phyloP scores from a whole-genome alignment of 2,797 vertebrate genomes.

The Argentina silus region DNA sequence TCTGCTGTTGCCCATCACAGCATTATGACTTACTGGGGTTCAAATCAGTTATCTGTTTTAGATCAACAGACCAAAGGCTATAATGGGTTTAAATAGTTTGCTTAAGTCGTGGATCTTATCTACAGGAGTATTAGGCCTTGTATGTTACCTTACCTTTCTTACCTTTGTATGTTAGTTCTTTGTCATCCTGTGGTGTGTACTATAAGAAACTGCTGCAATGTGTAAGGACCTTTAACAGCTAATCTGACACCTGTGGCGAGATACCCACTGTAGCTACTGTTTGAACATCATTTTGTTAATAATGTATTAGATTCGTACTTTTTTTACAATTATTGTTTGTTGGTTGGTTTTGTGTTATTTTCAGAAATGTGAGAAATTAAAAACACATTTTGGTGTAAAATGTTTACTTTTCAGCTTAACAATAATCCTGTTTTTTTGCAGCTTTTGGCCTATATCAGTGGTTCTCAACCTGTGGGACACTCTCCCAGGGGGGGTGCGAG shows the following conservation, averaged over 20 bases:
- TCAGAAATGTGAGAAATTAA: conserved; percentile 3
- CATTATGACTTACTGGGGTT: conserved; percentile 3
- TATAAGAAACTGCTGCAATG: not conserved
- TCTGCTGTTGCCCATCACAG: not conserved
- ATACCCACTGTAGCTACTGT: not conserved
- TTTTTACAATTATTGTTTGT: conserved; percentile 12
- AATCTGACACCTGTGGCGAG: not conserved
- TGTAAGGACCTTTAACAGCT: not conserved
- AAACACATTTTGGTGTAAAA: not conserved
- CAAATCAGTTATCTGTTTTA: not conserved
- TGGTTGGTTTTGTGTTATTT: not conserved
- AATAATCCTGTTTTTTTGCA: not conserved
- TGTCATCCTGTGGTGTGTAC: not conserved
- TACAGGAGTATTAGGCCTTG: not conserved
- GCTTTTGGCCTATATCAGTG: not conserved
- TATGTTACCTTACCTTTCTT: too few species aligned
- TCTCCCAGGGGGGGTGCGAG: too few species aligned
- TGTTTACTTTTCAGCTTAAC: not conserved
- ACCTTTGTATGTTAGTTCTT: not conserved
- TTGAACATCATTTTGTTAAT: not conserved
- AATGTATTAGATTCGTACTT: not conserved
- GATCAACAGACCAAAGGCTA: not conserved
- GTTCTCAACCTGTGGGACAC: too few species aligned
- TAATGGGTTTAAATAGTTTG: not conserved
- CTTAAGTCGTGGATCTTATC: not conserved